These are phyloP conservation scores for Sphenodon punctatus DNA, from an alignment of 2,797 vertebrate genomes.

Conservation along the genomic window DNA sequence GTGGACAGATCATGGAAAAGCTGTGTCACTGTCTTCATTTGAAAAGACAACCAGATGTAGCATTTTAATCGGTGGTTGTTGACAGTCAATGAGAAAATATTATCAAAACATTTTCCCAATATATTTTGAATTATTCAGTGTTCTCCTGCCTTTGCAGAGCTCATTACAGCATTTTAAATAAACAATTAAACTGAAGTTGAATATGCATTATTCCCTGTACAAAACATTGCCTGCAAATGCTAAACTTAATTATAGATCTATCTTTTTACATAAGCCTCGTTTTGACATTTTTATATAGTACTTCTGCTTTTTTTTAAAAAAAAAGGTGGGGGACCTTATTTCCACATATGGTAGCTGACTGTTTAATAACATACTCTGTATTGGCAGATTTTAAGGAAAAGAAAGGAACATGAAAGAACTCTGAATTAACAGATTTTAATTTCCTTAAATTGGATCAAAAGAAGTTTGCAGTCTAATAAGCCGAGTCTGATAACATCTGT, in stretches of 20 bases:
- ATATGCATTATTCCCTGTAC: conserved; percentile 44
- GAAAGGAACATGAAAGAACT: background rate
- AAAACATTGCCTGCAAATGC: conserved; percentile 35
- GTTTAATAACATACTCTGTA: background rate
- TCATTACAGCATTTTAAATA: conserved; percentile 55
- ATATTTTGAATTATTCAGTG: conserved; percentile 40
- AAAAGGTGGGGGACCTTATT: background rate
- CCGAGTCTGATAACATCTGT: background rate
- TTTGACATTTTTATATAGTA: conserved; percentile 25
- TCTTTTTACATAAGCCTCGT: conserved; percentile 16
- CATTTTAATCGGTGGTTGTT: conserved; percentile 9
- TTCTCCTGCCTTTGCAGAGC: conserved; percentile 33
- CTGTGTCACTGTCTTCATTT: background rate
- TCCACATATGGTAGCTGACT: background rate
- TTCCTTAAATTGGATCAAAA: background rate
- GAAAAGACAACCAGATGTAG: background rate
- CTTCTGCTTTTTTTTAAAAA: background rate
- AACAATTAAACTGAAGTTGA: conserved; percentile 45
- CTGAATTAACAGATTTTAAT: background rate
- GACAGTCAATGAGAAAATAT: conserved; percentile 23
- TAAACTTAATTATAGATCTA: conserved; percentile 32
- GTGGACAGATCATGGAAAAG: conserved; percentile 5
- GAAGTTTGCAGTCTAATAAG: background rate
- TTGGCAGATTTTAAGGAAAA: background rate
- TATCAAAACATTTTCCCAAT: conserved; percentile 28